These are phyloP conservation scores for Augiades crinisus DNA, from an alignment of 2,888 invertebrate genomes.

Conservation along the genomic window DNA sequence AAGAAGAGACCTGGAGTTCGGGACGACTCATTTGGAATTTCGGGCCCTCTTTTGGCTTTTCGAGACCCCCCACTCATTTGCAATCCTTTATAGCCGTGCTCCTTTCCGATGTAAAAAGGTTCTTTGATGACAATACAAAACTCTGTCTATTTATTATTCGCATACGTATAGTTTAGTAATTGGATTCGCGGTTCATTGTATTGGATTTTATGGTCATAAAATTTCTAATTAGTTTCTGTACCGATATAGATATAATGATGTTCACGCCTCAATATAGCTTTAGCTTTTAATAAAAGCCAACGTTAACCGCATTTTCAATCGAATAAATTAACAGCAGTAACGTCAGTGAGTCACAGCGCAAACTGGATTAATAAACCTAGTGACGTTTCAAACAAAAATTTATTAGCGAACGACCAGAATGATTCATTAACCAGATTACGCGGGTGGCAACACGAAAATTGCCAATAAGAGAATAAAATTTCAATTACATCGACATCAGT, in stretches of 20 bases:
- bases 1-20: constrained; percentile 32
- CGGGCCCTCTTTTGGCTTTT: neutral
- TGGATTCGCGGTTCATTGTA: neutral
- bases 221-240: too few relatives aligned
- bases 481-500: constrained; percentile 32
- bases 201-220: too few relatives aligned
- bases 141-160: neutral
- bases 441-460: constrained; percentile 30
- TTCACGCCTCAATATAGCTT: constrained; percentile 7
- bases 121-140: constrained; percentile 20
- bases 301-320: constrained; percentile 8
- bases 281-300: constrained; percentile 17
- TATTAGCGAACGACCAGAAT: constrained; percentile 20
- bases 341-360: constrained; percentile 8
- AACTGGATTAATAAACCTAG: constrained; percentile 24
- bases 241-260: too few relatives aligned
- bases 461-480: constrained; percentile 34
- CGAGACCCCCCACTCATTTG: constrained; percentile 59
- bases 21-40: constrained; percentile 50
- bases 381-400: constrained; percentile 21
- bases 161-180: constrained; percentile 11
- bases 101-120: constrained; percentile 47
- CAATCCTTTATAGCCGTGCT: constrained; percentile 65
- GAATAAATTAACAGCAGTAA: constrained; percentile 11
- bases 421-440: constrained; percentile 31